Percentiles rank a stretch among this genome's conserved stretches.
Evolutionary conservation across 2,888 invertebrate species (phyloP).

Genomic region (Phengaris alcon): DNA sequence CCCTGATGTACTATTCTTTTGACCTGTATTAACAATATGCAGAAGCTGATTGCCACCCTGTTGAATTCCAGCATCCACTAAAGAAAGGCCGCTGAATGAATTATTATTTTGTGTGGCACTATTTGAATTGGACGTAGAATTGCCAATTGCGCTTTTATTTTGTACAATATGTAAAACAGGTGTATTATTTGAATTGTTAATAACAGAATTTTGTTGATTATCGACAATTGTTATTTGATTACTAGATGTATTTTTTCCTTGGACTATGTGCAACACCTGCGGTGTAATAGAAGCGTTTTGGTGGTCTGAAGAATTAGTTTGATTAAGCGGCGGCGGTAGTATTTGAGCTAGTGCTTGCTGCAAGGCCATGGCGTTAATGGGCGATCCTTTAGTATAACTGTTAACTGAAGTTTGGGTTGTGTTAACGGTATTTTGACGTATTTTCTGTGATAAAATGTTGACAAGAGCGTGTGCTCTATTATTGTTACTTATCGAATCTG

Average conservation of each 20-base stretch:
- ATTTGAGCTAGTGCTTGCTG: slow-evolving; percentile 75
- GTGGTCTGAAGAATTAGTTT: slow-evolving; percentile 53
- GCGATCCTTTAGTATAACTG: slow-evolving; percentile 57
- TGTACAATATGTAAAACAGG: slow-evolving; percentile 74
- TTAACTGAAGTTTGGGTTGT: slow-evolving; percentile 48
- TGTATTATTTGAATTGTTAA: slow-evolving; percentile 60
- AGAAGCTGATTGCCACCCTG: slow-evolving; percentile 72
- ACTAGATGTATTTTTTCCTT: slow-evolving; percentile 65
- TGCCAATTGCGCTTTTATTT: slow-evolving; percentile 54
- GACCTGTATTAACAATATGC: slow-evolving; percentile 72
- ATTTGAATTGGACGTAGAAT: slow-evolving; percentile 50
- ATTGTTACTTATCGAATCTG: slow-evolving; percentile 46
- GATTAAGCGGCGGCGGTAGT: slow-evolving; percentile 67
- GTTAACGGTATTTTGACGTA: slow-evolving; percentile 54
- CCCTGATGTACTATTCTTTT: slow-evolving; percentile 58
- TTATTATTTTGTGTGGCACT: slow-evolving; percentile 50
- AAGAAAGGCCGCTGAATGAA: slow-evolving; percentile 63
- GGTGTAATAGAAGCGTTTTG: slow-evolving; percentile 49
- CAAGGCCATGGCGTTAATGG: slow-evolving; percentile 66
- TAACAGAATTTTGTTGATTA: slow-evolving; percentile 63
- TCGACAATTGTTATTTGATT: slow-evolving; percentile 68
- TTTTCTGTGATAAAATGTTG: slow-evolving; percentile 75
- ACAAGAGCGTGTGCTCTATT: slow-evolving; percentile 64
- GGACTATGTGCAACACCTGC: slow-evolving; percentile 73
- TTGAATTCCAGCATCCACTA: slow-evolving; percentile 67